Percentiles rank a stretch among this genome's conserved stretches.
These are phyloP conservation scores for Plutella xylostella DNA, from an alignment of 2,888 invertebrate species.

Conservation along the genomic window DNA sequence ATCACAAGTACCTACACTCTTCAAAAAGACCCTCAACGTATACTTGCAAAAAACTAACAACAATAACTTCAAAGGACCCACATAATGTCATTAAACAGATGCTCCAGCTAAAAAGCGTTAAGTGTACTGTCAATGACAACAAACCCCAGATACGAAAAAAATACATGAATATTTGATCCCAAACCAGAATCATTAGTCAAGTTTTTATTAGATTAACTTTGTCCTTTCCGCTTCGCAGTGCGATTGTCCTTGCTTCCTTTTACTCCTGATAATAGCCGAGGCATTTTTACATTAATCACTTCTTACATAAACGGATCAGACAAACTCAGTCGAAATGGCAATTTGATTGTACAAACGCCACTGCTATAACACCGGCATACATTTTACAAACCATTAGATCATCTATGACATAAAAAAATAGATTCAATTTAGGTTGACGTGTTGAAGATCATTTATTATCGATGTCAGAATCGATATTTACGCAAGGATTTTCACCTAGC, in stretches of 20 bases:
- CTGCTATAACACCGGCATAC: constrained; percentile 39
- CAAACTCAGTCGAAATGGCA: constrained; percentile 44
- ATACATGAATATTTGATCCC: constrained; percentile 64
- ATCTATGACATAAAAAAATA: constrained; percentile 22
- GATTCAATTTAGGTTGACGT: constrained; percentile 22
- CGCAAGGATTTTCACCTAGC: constrained; percentile 64
- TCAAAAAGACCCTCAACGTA: background rate
- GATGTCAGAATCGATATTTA: constrained; percentile 50
- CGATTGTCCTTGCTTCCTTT: constrained; percentile 44
- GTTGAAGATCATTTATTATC: constrained; percentile 46
- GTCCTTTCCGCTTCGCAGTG: constrained; percentile 38
- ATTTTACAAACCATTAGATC: constrained; percentile 33
- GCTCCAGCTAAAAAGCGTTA: constrained; percentile 57
- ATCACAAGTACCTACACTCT: background rate
- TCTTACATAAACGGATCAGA: constrained; percentile 50
- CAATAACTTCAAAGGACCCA: constrained; percentile 1
- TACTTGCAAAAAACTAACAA: background rate
- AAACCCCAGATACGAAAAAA: constrained; percentile 43
- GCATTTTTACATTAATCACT: constrained; percentile 61
- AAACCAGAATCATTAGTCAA: constrained; percentile 69
- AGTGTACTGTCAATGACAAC: constrained; percentile 50
- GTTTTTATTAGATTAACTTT: constrained; percentile 46
- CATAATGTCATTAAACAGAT: constrained; percentile 52
- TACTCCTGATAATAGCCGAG: constrained; percentile 51
- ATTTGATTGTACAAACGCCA: constrained; percentile 50